Base-by-base conservation (phyloP, 2,113 vertebrate species). In the Stigmatopora nigra region DNA sequence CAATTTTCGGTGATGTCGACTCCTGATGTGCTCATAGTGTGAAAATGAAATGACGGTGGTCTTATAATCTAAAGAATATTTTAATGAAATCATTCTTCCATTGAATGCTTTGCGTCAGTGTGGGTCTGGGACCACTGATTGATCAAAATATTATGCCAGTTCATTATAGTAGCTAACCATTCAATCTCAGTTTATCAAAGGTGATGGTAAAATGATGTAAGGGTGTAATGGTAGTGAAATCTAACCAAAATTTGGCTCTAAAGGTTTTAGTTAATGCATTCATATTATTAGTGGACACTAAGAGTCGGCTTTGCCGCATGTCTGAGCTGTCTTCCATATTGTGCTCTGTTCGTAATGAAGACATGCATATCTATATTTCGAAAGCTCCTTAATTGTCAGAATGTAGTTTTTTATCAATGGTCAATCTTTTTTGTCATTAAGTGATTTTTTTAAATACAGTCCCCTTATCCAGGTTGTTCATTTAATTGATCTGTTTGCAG, bases 311-410 rank as follows among this genome's bases (percentile, higher is more conserved):
- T 76, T 61, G 65, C 53, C 31, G 36, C 63, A 16, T 60, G 60
- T 66, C 58, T 55, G 56, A 69, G 61, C 35, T 49, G 69, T 65
- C 65, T 80, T 61, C 81, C 63, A 72, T 84, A 77, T 73, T 79
- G 72, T 79, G 76, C 72, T 77, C 61, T 64, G 57, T 63, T 65
- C 19, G 63, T 63, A 65, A 48, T 3, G 31, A 68, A 61, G 62
- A 76, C 69, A 44, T n/a, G 53, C 61, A 73, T 72, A 46, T 78
- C 35, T 46, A 60, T 46, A 60, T 62, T 76, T 67, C 38, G 60
- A 79, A 76, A 72, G 67, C 65, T 67, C 67, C 52, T 67, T 60
- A 61, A 65, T 31, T n/a, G 44, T 48, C 58, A 46, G 61, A 15
- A 22, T 68, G 48, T 58, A 73, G n/a, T 47, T 58, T 65, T 72